Percentiles rank a stretch among this genome's conserved stretches.
phyloP scores from a whole-genome alignment of 1,140 invertebrate genomes.

The Cydia pomonella region DNA sequence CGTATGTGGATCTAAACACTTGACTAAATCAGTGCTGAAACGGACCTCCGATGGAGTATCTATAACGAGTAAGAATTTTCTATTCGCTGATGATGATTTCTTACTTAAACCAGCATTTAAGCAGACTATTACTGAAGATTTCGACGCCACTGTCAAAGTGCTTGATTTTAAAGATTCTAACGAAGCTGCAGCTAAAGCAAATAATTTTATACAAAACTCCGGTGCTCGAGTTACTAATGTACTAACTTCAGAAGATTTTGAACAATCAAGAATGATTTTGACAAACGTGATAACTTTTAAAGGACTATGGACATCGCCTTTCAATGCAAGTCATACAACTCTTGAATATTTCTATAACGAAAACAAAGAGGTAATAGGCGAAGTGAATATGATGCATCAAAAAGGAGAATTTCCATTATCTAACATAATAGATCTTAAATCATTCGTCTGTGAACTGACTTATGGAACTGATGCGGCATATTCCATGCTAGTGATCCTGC shows the following conservation, averaged over 20 bases:
- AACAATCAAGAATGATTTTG: slow-evolving; percentile 85
- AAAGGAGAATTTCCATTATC: slow-evolving; percentile 76
- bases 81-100: slow-evolving; percentile 67
- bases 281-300: slow-evolving; percentile 92
- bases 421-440: slow-evolving; percentile 78
- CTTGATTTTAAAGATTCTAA: slow-evolving; percentile 65
- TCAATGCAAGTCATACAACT: slow-evolving; percentile 83
- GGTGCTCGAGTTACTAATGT: slow-evolving; percentile 66
- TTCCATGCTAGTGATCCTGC: slow-evolving; percentile 63
- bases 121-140: slow-evolving; percentile 52
- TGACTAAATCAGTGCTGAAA: slow-evolving; percentile 56
- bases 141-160: slow-evolving; percentile 56
- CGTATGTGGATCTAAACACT: slow-evolving; percentile 55
- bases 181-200: slow-evolving; percentile 52
- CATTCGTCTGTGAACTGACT: slow-evolving; percentile 70
- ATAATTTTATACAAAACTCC: slow-evolving; percentile 58
- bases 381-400: slow-evolving; percentile 83
- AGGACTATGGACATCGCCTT: slow-evolving; percentile 87
- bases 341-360: slow-evolving; percentile 81
- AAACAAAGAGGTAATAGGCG: slow-evolving; percentile 69
- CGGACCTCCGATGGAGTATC: slow-evolving; percentile 52
- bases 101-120: slow-evolving; percentile 50
- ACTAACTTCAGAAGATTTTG: slow-evolving; percentile 70
- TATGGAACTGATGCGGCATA: slow-evolving; percentile 80
- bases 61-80: slow-evolving; percentile 64